These are phyloP conservation scores for Schizothorax lantsangensis DNA, from an alignment of 2,797 vertebrate species.

Conservation along the genomic window DNA sequence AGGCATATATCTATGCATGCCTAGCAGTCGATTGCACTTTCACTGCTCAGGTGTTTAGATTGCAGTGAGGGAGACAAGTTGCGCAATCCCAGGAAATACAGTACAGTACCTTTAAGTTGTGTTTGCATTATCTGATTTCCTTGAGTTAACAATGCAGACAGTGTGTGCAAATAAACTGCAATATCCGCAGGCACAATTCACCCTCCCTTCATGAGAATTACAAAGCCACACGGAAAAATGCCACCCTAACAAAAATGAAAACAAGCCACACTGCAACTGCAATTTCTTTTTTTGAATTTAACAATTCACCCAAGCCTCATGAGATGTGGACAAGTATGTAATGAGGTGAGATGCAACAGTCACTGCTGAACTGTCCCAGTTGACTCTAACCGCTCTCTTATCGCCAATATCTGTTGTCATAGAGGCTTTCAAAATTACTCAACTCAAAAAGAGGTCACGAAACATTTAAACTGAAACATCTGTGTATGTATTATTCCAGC, in stretches of 20 bases:
- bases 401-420: constrained; percentile 32
- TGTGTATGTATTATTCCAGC: not conserved
- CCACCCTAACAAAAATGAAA: not conserved
- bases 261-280: constrained; percentile 4
- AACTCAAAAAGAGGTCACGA: constrained; percentile 30
- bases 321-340: not conserved
- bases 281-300: constrained; percentile 2
- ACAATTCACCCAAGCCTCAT: not conserved
- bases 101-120: not conserved
- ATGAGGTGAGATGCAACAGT: constrained; percentile 30
- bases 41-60: not conserved
- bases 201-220: not conserved
- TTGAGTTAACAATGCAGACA: not conserved
- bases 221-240: not conserved
- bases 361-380: constrained; percentile 36
- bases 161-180: not conserved
- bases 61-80: not conserved
- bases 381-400: constrained; percentile 32
- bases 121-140: not conserved
- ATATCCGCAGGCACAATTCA: not conserved
- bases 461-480: constrained; percentile 20
- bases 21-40: not conserved
- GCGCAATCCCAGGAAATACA: not conserved
- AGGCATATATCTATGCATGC: not conserved
- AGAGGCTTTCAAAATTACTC: constrained; percentile 34